These are phyloP conservation scores for Brachyalestes nurse DNA, from an alignment of 2,797 vertebrate species.

Conservation along the genomic window DNA sequence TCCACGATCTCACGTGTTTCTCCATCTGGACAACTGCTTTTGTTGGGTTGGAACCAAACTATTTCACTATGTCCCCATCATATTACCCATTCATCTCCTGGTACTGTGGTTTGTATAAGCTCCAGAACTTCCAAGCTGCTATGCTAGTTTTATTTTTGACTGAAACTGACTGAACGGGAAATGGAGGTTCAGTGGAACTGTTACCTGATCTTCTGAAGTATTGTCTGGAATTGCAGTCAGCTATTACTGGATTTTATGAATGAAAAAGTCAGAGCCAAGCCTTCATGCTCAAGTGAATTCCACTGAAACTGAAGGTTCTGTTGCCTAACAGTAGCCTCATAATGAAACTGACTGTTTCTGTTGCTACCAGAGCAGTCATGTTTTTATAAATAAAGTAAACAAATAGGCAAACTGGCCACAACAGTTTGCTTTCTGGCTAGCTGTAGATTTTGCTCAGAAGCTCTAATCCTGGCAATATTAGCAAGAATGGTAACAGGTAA, in stretches of 20 bases:
- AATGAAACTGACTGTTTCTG: no score
- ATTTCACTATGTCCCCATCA: conserved; percentile 7
- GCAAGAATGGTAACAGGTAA: no score
- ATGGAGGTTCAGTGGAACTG: neutral
- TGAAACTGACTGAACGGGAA: neutral
- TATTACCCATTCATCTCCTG: conserved; percentile 1
- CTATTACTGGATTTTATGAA: neutral
- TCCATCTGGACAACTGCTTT: neutral
- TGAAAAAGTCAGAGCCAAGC: neutral
- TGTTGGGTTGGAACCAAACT: neutral
- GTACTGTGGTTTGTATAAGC: neutral
- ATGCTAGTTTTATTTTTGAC: neutral
- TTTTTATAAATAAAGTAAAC: no score
- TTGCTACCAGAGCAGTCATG: no score
- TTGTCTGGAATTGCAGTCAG: neutral
- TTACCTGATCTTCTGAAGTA: neutral
- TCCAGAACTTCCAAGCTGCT: neutral
- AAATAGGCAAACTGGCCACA: no score
- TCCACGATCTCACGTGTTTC: neutral
- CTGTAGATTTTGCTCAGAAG: no score
- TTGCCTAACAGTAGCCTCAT: no score
- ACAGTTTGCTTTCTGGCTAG: no score
- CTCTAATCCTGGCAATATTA: no score
- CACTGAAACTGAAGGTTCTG: neutral
- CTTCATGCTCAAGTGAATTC: neutral